Percentiles rank a stretch among this genome's conserved stretches.
These are phyloP conservation scores for Zosterops lateralis DNA, from an alignment of 2,113 vertebrate genomes.

Conservation along the genomic window DNA sequence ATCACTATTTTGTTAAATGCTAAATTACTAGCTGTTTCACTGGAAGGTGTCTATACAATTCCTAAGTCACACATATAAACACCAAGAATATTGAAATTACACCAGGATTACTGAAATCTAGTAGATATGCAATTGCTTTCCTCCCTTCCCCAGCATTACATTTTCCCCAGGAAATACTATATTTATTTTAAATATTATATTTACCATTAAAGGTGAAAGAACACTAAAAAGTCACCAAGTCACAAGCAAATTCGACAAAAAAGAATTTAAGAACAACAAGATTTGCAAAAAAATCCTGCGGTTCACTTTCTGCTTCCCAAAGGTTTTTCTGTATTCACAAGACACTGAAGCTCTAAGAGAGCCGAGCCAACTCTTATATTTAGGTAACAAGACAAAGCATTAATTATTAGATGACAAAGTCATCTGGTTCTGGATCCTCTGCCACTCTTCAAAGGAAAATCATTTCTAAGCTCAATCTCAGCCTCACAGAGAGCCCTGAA, in stretches of 20 bases:
- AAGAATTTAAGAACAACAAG: background rate
- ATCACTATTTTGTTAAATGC: background rate
- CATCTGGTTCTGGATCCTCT: background rate
- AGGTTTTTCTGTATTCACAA: background rate
- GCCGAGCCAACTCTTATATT: background rate
- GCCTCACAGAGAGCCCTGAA: background rate
- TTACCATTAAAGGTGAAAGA: background rate
- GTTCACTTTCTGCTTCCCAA: background rate
- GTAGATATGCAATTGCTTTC: background rate
- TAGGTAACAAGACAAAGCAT: background rate
- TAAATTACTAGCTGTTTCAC: background rate
- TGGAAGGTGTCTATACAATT: background rate
- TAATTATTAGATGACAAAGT: slow-evolving; percentile 31
- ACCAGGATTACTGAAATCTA: background rate
- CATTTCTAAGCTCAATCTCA: background rate
- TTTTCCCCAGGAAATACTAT: background rate
- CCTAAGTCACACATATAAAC: background rate
- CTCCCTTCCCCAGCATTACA: background rate
- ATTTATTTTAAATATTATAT: background rate
- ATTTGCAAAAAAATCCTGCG: background rate
- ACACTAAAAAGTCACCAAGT: background rate
- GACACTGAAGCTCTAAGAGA: background rate
- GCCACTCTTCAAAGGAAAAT: background rate
- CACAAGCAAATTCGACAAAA: background rate
- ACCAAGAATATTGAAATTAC: background rate